These are phyloP conservation scores for Bombus huntii DNA, from an alignment of 1,140 invertebrate species.

Conservation along the genomic window DNA sequence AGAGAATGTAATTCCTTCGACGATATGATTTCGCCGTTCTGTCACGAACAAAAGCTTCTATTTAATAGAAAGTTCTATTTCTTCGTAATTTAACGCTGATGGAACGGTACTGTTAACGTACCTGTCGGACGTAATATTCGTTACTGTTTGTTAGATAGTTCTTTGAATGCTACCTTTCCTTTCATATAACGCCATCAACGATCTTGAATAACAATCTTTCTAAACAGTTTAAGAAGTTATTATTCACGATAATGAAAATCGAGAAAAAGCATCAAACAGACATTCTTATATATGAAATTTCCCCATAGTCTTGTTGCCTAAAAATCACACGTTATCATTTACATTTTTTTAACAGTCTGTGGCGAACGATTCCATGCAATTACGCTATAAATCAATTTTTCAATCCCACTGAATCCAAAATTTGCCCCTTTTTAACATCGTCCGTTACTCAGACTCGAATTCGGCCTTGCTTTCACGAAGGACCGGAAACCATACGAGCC, in stretches of 20 bases:
- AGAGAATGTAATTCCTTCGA: background rate
- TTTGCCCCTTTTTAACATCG: background rate
- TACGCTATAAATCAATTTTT: too few relatives aligned
- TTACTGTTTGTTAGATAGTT: background rate
- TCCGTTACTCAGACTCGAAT: background rate
- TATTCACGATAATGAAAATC: too few relatives aligned
- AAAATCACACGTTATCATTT: too few relatives aligned
- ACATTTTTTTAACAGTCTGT: too few relatives aligned
- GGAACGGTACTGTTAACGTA: conserved; percentile 24
- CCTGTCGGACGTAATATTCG: conserved; percentile 7
- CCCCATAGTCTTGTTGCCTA: too few relatives aligned
- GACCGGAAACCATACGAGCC: background rate
- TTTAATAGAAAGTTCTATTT: conserved; percentile 38
- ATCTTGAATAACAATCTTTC: background rate
- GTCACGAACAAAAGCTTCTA: background rate
- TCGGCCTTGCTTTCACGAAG: background rate
- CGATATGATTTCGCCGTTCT: background rate
- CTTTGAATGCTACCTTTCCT: background rate
- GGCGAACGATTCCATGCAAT: too few relatives aligned
- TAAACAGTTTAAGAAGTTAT: background rate
- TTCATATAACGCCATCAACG: background rate
- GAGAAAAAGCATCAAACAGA: too few relatives aligned
- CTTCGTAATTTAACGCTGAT: conserved; percentile 47
- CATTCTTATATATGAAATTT: too few relatives aligned
- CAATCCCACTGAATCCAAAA: too few relatives aligned